Conservation (phyloP, 2,888 invertebrate genomes). For the Lasioglossum marginatum region DNA sequence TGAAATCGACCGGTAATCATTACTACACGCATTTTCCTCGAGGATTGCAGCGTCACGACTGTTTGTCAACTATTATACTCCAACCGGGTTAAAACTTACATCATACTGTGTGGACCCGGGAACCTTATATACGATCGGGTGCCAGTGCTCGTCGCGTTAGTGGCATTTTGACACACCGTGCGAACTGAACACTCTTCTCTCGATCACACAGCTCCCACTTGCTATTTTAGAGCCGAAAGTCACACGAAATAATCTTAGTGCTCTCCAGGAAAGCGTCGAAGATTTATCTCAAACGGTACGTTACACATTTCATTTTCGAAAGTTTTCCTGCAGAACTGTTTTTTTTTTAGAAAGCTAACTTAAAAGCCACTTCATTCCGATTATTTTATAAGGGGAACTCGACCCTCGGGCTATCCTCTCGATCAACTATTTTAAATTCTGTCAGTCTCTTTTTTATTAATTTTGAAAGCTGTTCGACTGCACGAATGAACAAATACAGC, state of each 20-base stretch:
- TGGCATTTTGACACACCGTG: conserved; percentile 25
- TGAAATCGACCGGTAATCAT: not conserved
- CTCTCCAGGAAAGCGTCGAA: not conserved
- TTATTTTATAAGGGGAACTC: not conserved
- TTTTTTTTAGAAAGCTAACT: not conserved
- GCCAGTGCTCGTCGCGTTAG: conserved; percentile 10
- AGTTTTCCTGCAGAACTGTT: too few relatives aligned
- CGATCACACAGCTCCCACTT: not conserved
- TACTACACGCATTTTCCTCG: not conserved
- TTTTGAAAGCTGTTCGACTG: not conserved
- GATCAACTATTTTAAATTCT: not conserved
- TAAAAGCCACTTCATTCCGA: not conserved
- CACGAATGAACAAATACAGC: not conserved
- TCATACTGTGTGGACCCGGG: conserved; percentile 33
- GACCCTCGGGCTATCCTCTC: not conserved
- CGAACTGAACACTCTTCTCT: not conserved
- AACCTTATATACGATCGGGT: conserved; percentile 37
- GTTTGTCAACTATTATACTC: conserved; percentile 23
- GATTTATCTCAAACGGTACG: not conserved
- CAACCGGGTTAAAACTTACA: conserved; percentile 45
- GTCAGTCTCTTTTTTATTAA: not conserved
- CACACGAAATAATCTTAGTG: not conserved
- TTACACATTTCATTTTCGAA: not conserved
- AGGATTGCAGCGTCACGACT: conserved; percentile 20
- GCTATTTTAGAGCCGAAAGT: not conserved